phyloP scores from a whole-genome alignment of 2,888 invertebrate species.

The Margaritifera margaritifera region DNA sequence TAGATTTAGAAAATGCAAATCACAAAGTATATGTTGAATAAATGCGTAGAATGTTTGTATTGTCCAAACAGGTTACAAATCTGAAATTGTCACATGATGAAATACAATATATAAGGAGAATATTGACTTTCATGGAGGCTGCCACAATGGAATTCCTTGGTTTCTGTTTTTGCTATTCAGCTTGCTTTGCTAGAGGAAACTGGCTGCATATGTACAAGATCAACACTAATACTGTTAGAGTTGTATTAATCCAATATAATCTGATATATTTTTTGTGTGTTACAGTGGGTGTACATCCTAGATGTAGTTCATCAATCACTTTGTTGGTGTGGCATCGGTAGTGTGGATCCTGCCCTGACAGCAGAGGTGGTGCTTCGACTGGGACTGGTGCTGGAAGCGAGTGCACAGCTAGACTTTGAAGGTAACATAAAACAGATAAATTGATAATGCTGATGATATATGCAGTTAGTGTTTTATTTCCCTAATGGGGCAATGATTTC shows the following conservation, averaged over 20 bases:
- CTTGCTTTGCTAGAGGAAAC: too few relatives aligned
- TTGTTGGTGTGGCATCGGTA: constrained; percentile 70
- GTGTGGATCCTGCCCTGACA: constrained; percentile 69
- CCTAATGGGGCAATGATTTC: too few relatives aligned
- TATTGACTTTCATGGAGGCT: too few relatives aligned
- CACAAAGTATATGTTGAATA: too few relatives aligned
- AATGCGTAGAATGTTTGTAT: too few relatives aligned
- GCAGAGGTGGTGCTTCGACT: constrained; percentile 71
- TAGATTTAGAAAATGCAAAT: too few relatives aligned
- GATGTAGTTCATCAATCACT: constrained; percentile 69
- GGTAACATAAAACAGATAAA: constrained; percentile 34
- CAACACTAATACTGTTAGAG: neutral
- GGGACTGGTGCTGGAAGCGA: constrained; percentile 69
- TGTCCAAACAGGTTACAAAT: too few relatives aligned
- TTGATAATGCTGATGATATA: neutral
- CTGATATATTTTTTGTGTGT: constrained; percentile 3
- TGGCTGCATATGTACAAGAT: too few relatives aligned
- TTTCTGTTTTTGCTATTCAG: too few relatives aligned
- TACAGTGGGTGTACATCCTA: constrained; percentile 71
- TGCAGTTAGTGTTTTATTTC: neutral
- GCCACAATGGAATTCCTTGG: too few relatives aligned
- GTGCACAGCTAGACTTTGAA: constrained; percentile 62
- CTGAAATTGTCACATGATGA: too few relatives aligned
- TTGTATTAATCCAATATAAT: neutral
- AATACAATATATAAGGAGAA: too few relatives aligned